These are phyloP conservation scores for Aphyosemion australe DNA, from an alignment of 2,113 vertebrate genomes.

Conservation along the genomic window DNA sequence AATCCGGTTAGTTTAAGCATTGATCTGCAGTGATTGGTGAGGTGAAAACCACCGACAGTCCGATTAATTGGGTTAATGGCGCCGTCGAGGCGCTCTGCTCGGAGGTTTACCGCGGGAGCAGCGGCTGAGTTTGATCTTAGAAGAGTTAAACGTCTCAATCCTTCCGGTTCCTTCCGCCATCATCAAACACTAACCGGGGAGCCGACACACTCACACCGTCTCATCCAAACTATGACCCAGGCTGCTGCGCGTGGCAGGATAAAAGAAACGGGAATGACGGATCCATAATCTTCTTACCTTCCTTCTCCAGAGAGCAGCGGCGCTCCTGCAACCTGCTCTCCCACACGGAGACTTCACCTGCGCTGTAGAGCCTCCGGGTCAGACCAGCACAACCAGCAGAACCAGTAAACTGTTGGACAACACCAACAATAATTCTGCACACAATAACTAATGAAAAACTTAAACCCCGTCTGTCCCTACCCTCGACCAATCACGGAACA, in stretches of 20 bases:
- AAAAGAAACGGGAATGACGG: constrained; percentile 36
- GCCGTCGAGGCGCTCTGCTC: constrained; percentile 3
- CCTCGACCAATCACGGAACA: constrained; percentile 49
- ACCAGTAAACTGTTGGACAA: background rate
- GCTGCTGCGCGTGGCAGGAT: no score
- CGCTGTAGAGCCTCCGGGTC: background rate
- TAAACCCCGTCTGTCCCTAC: constrained; percentile 1
- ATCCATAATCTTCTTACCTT: constrained; percentile 81
- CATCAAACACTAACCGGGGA: background rate
- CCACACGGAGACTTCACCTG: background rate
- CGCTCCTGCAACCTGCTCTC: background rate
- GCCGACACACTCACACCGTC: background rate
- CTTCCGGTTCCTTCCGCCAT: constrained; percentile 17
- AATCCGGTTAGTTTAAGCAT: background rate
- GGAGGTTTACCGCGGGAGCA: constrained; percentile 38
- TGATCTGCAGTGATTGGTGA: no score
- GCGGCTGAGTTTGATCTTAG: background rate
- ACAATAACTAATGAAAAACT: background rate
- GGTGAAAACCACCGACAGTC: no score
- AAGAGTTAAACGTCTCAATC: constrained; percentile 28
- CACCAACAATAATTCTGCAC: constrained; percentile 8
- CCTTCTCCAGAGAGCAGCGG: constrained; percentile 58
- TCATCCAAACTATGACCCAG: background rate
- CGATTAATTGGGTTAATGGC: background rate
- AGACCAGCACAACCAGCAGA: no score